Base-by-base conservation (phyloP, 2,797 vertebrate genomes). In the Crax fasciolata region DNA sequence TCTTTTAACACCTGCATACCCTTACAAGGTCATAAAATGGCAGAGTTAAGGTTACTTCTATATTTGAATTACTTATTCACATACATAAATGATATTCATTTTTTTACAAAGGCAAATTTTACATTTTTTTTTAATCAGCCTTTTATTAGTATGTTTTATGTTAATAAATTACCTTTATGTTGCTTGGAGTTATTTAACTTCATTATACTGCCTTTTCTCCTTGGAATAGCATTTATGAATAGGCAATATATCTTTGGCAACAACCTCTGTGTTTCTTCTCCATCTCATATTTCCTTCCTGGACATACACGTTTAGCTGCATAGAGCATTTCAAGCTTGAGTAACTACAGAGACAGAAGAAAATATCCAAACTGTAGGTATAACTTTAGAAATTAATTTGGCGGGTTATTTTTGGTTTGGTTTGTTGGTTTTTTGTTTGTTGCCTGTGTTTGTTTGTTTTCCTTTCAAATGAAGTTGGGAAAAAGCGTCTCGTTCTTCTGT, bases 41-140 rank as follows among this genome's bases (percentile, higher is more conserved):
- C 65, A 24, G 15, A 71, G n/a, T 54, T 65, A 66, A 54, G 23
- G 11, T 44, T 38, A 17, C 52, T 66, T 49, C 38, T 67, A 3
- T 80, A 38, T 48, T 70, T 58, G 9, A 39, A 63, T 79, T 57
- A 84, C 8, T 4, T 16, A 7, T 54, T 85, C 35, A 39, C 8
- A 21, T 30, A 23, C 18, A 58, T 35, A 38, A 70, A 48, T 5
- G n/a, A 3, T n/a, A 20, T 14, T 51, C 21, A 20, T 38, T 49
- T 73, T 63, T 86, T 59, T 23, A 5, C 5, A 23, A 89, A 59
- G 12, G 9, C 6, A 51, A 48, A 3, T 57, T 65, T 68, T 52
- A 35, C 2, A 0, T 30, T 0, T 35, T 8, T 78, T 44, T 54
- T 81, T 54, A 24, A 44, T 38, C 24, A 35, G 2, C 3, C 3